Base-by-base conservation (phyloP, 2,797 vertebrate genomes). In the Rhabdophis nuchalis region DNA sequence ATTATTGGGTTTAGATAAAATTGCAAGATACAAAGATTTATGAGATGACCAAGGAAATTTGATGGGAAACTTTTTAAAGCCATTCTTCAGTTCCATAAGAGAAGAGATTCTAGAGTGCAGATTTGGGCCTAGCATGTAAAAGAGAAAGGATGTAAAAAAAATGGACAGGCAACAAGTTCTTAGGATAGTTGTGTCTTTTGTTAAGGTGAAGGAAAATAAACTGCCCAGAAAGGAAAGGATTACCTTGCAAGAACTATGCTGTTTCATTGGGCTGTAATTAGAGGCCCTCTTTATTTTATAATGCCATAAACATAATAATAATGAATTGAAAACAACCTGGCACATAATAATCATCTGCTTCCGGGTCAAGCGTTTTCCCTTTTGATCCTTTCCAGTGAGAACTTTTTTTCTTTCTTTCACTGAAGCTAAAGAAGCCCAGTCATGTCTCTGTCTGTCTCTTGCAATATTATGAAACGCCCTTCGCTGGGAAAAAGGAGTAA, bases 401-500 rank as follows among this genome's bases (percentile, higher is more conserved):
- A 77, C 46, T 85, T 64, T 90, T 50, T 29, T 85, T 1, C 20
- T 20, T 23, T 25, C 57, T 82, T 52, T 18, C 50, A 16, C 72
- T 85, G 61, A 68, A 27, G 9, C 89, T 93, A n/a, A 93, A 46
- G 36, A 46, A 86, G 93, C 29, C 29, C 4, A 87, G 5, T 25
- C 88, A 1, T 52, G 56, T 91, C 27, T 77, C 94, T 87, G n/a
- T 11, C 77, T 72, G 13, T 94, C 82, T 18, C 29, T 0, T 92
- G 3, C 9, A 2, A 29, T 57, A 25, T 92, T 94, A 50, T 93
- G 92, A 94, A 94, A 93, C 86, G 4, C 86, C 46, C 56, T 93
- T 93, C 93, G 3, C 25, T 94, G 90, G 91, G 87, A 60, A 93
- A 88, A 52, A 86, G 85, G 86, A 89, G 46, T 88, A 12, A 8